Base-by-base conservation (phyloP, 1,140 invertebrate genomes). In the Pachyrhynchus sulphureomaculatus region DNA sequence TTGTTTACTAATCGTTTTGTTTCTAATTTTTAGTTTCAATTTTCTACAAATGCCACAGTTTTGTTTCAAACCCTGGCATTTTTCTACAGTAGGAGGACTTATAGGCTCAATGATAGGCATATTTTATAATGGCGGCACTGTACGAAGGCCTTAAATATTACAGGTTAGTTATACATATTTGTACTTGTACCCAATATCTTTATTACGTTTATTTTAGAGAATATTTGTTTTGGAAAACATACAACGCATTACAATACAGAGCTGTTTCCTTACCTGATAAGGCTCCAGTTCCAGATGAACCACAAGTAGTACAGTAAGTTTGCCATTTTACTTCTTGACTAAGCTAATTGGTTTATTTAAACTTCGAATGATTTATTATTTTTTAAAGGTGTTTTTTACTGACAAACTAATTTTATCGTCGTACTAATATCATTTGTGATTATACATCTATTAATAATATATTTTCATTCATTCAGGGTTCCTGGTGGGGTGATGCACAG, bases 91-190 rank as follows among this genome's bases (percentile, higher is more conserved):
- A n/a, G 81, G 84, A 32, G 86, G 90, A 24, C 80, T 96, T 53
- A 80, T 94, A 29, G 90, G 88, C 0, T 93, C 93, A 0, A 88
- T 92, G 76, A 82, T 95, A 37, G 91, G 86, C 23, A 90, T 96
- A 33, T 89, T 95, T 71, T 80, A n/a, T 95, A 34, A 84, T 95
- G 75, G 91, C 88, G 0, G 81, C 91, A 8, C 79, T 95, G 13
- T 96, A 96, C 74, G 94, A 96, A 78, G 92, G 91, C 12, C 81
- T 96, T 0, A 96, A 96, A 77, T 94, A 92, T 78, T 94, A 91
- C 71, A 85, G 83, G 80, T 82, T 66, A 70, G 26, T 32, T 10
- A 21, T 34, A 34, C 13, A 23, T 13, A 36, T 13, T 23, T 17
- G 9, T 36, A 18, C 39, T n/a, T 42, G 26, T 57, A 10, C 13